These are phyloP conservation scores for Julus scanicus DNA, from an alignment of 2,888 invertebrate species.

Conservation along the genomic window DNA sequence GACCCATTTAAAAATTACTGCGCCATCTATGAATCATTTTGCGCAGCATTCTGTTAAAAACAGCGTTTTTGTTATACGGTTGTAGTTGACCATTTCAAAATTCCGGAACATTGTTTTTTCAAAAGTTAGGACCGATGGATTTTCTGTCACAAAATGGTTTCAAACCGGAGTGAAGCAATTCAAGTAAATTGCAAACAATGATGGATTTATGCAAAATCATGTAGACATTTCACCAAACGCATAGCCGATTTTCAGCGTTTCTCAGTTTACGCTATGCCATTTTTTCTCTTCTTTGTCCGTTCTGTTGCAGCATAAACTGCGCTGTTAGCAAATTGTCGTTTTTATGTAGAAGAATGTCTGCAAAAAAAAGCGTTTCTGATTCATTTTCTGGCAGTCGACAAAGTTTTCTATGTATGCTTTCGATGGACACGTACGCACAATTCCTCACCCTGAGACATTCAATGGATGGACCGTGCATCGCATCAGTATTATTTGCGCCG, in stretches of 20 bases:
- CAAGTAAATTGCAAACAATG: not conserved
- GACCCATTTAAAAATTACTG: no score
- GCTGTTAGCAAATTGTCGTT: conserved; percentile 22
- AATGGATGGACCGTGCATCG: conserved; percentile 28
- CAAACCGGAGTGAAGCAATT: not conserved
- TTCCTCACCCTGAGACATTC: conserved; percentile 18
- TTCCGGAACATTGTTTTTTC: no score
- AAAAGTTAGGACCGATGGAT: no score
- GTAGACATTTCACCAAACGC: not conserved
- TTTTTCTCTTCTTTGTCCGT: no score
- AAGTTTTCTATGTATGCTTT: not conserved
- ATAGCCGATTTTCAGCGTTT: no score
- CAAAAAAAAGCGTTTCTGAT: not conserved
- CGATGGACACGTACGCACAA: not conserved
- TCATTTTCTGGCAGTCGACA: not conserved
- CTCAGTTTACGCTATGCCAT: no score
- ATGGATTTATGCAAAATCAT: not conserved
- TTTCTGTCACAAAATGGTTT: no score
- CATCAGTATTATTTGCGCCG: conserved; percentile 27
- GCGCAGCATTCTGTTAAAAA: no score
- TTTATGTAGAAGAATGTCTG: not conserved
- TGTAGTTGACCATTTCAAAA: no score
- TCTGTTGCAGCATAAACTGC: not conserved
- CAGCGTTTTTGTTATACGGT: no score
- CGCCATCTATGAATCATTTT: no score